Evolutionary conservation across 2,888 invertebrate species (phyloP), one percentile per base, ranked within the genome.

Genomic region (Andrena flavipes): DNA sequence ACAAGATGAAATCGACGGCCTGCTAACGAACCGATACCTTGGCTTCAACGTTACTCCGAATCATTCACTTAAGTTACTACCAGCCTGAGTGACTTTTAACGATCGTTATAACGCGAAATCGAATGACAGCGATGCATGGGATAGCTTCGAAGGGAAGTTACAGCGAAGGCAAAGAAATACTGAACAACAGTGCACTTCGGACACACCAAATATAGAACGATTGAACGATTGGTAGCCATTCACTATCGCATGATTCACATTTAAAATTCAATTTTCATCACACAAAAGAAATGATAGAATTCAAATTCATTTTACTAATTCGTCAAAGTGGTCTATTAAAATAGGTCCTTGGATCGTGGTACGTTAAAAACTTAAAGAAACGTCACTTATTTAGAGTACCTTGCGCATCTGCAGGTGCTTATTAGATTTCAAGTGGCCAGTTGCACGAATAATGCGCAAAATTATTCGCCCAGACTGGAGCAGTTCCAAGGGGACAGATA

Each of bases 1-100:
- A 62, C 51, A 74, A 69, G 80, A 80, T 69, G 80, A 74, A 74
- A 73, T 80, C 74, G 59, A 72, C 72, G 42, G 70, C 51, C 68
- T 64, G 51, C 30, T 64, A 30, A 35, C 48, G 65, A 71, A 65
- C 54, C 63, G 33, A 80, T 76, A 33, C n/a, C 49, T 72, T 51
- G 49, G 35, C 56, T 10, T 59, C 35, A 54, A 72, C 48, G 29
- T 56, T 80, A 35, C 13, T 42, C 42, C 48, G 62, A 71, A 72
- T 72, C 67, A 67, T 72, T 78, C 48, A 60, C 48, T 67, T 80
- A 62, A 78, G 79, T 67, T 54, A 62, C 72, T 62, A 63, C 79
- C 71, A 79, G 63, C 79, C 80, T 30, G 33, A 26, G 29, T 16
- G 78, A 80, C 79, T 72, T 49, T 56, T 56, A 62, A 54, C 60